phyloP scores from a whole-genome alignment of 2,113 vertebrate species.

The Chlorodrepanis virens region DNA sequence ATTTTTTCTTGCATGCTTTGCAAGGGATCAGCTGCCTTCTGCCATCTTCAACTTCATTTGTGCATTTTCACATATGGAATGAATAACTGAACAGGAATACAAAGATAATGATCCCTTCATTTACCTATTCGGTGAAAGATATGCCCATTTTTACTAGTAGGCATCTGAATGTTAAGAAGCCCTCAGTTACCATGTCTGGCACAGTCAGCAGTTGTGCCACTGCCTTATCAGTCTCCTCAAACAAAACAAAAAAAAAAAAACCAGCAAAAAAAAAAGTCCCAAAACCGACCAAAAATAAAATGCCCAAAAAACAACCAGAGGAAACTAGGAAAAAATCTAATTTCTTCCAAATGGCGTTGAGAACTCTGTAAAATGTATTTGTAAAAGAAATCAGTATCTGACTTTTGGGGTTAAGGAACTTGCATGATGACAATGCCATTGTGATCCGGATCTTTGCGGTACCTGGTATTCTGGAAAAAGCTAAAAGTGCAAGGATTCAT shows the following conservation, averaged over 20 bases:
- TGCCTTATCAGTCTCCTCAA: background rate
- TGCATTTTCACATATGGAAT: background rate
- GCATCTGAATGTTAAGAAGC: background rate
- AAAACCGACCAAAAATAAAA: background rate
- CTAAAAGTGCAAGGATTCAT: rapidly evolving
- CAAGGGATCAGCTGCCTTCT: background rate
- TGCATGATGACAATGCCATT: background rate
- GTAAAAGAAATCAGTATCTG: background rate
- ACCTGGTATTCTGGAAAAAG: background rate
- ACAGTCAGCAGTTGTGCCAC: background rate
- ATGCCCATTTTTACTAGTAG: background rate
- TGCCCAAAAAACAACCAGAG: background rate
- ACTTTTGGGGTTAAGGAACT: background rate
- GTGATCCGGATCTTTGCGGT: background rate
- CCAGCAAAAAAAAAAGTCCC: background rate
- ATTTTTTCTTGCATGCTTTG: conserved; percentile 32
- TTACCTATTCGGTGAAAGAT: background rate
- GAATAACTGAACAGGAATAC: background rate
- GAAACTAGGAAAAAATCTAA: background rate
- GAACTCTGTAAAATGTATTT: background rate
- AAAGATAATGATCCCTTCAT: background rate
- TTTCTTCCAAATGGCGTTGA: background rate
- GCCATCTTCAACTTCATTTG: background rate
- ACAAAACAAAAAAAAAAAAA: background rate
- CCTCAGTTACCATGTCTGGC: background rate